Evolutionary conservation across 2,888 invertebrate species (phyloP).

Genomic region (Meghimatium bilineatum): DNA sequence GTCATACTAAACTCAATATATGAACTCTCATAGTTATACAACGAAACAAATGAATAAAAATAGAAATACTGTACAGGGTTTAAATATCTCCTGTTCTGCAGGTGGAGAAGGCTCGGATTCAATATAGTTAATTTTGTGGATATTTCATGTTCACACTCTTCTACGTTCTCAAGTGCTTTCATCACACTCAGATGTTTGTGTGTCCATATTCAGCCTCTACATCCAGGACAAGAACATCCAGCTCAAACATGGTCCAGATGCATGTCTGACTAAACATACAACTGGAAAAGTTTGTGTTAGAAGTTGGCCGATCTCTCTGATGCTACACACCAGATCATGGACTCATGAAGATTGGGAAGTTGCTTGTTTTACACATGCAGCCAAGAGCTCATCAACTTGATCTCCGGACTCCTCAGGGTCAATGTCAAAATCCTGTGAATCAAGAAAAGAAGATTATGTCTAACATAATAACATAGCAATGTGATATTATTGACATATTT

Average conservation of each 20-base stretch:
- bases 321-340: background rate
- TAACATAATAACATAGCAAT: background rate
- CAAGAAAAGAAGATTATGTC: background rate
- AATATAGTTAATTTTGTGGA: too few species aligned
- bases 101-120: too few species aligned
- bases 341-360: slow-evolving; percentile 56
- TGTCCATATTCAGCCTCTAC: background rate
- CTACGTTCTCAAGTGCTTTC: too few species aligned
- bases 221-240: background rate
- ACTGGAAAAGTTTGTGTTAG: background rate
- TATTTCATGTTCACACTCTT: too few species aligned
- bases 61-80: too few species aligned
- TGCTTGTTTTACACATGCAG: slow-evolving; percentile 74
- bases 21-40: too few species aligned
- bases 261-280: background rate
- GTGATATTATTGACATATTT: too few species aligned
- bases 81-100: too few species aligned
- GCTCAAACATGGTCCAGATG: background rate
- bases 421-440: slow-evolving; percentile 75
- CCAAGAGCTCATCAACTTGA: slow-evolving; percentile 74
- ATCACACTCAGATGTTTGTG: too few species aligned
- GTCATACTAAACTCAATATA: too few species aligned
- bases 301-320: background rate
- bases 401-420: slow-evolving; percentile 75
- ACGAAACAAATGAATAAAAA: too few species aligned